These are phyloP conservation scores for Epizoanthus scotinus DNA, from an alignment of 92 coral and sea anemone genomes.

Conservation along the genomic window DNA sequence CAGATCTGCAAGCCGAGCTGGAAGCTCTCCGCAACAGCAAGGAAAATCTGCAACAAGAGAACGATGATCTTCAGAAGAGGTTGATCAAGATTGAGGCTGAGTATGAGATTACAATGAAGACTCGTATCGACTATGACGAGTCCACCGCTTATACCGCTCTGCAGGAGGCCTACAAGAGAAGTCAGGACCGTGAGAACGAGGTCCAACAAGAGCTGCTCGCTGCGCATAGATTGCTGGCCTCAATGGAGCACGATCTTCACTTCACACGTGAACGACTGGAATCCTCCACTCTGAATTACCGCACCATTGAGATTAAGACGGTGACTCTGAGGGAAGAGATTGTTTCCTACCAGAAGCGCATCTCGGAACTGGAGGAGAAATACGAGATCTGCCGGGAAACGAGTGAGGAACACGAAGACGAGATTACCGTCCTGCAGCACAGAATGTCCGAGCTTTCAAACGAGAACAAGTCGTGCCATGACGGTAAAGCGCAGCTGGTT, in stretches of 20 bases:
- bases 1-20: slow-evolving; percentile 86
- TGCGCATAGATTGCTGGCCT: slow-evolving; percentile 82
- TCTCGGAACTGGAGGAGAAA: slow-evolving; percentile 95
- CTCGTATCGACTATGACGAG: slow-evolving; percentile 78
- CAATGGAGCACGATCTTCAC: slow-evolving; percentile 76
- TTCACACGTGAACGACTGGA: slow-evolving; percentile 71
- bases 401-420: slow-evolving; percentile 86
- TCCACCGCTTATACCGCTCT: slow-evolving; percentile 84
- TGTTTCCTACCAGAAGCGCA: slow-evolving; percentile 76
- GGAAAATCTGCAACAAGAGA: slow-evolving; percentile 81
- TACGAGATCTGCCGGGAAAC: slow-evolving; percentile 78
- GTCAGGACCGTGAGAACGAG: slow-evolving; percentile 97
- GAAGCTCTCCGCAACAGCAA: slow-evolving; percentile 82
- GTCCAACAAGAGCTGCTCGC: slow-evolving; percentile 84
- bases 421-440: slow-evolving; percentile 82
- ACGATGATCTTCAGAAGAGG: slow-evolving; percentile 78
- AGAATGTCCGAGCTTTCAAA: slow-evolving; percentile 77
- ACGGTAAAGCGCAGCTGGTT: slow-evolving; percentile 64
- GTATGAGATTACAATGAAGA: slow-evolving; percentile 82
- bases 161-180: slow-evolving; percentile 88
- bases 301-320: slow-evolving; percentile 70
- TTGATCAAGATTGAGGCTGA: slow-evolving; percentile 90
- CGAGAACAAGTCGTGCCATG: slow-evolving; percentile 70
- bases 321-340: slow-evolving; percentile 77
- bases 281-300: slow-evolving; percentile 63